These are phyloP conservation scores for Lagorchestes hirsutus DNA, from an alignment of 2,797 vertebrate genomes.

Conservation along the genomic window DNA sequence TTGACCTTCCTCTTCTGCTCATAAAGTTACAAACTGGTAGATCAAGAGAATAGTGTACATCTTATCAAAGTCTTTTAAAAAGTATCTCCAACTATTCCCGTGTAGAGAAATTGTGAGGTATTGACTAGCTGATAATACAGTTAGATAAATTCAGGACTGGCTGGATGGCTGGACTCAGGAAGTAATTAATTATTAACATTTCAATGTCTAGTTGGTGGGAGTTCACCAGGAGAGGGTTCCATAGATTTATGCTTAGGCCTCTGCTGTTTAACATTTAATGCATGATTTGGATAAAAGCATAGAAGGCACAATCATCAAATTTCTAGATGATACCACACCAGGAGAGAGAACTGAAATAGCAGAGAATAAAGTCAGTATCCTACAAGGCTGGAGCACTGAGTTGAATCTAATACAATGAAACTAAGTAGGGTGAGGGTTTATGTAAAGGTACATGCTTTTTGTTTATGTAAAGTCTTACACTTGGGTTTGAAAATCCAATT, in stretches of 20 bases:
- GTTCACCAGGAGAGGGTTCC: background rate
- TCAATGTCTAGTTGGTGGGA: background rate
- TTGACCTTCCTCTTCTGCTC: background rate
- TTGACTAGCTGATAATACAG: background rate
- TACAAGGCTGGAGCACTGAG: background rate
- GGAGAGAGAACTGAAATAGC: background rate
- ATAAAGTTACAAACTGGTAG: background rate
- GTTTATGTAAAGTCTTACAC: background rate
- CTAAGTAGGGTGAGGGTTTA: background rate
- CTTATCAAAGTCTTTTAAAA: background rate
- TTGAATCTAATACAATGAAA: background rate
- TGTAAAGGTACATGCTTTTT: background rate
- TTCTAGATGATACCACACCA: background rate
- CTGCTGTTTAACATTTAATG: background rate
- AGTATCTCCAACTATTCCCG: background rate
- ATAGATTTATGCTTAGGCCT: background rate
- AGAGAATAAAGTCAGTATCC: background rate
- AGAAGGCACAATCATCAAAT: background rate
- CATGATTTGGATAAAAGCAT: background rate
- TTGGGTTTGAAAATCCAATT: background rate
- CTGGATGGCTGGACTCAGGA: background rate
- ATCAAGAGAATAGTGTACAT: background rate
- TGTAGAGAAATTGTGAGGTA: background rate
- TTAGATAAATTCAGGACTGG: background rate
- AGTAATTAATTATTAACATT: background rate